A percentile compares a stretch with the other conserved stretches of the same genome.
phyloP scores from a whole-genome alignment of 2,797 vertebrate species.

The Morus bassanus region DNA sequence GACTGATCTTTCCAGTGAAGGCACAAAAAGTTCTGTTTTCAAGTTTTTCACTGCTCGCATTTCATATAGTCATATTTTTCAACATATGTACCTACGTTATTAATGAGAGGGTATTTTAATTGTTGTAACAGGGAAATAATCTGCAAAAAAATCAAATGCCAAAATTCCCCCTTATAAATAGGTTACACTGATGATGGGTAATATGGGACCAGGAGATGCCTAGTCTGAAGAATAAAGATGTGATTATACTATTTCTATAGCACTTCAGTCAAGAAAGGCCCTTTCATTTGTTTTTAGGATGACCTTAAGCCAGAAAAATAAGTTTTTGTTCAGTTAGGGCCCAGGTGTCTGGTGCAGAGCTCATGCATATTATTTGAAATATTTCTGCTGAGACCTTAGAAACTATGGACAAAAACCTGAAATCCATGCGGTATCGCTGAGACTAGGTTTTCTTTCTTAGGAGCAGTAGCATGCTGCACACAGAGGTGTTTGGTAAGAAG shows the following conservation, averaged over 20 bases:
- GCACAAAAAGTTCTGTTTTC: neutral
- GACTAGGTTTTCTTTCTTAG: neutral
- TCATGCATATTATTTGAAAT: neutral
- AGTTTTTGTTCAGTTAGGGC: neutral
- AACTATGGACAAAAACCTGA: neutral
- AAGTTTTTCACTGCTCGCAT: neutral
- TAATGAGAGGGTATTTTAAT: neutral
- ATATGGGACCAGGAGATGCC: neutral
- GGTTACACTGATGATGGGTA: neutral
- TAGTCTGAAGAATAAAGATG: neutral
- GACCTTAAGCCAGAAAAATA: neutral
- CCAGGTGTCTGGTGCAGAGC: neutral
- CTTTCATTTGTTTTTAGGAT: neutral
- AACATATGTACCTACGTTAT: neutral
- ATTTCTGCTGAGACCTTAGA: neutral
- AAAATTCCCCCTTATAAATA: neutral
- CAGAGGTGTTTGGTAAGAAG: neutral
- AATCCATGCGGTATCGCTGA: neutral
- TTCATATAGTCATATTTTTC: neutral
- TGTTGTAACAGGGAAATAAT: neutral
- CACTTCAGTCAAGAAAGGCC: neutral
- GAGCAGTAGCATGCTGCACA: neutral
- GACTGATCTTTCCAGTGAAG: neutral
- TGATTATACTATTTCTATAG: neutral
- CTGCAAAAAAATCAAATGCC: neutral